These are phyloP conservation scores for Vollenhovia emeryi DNA, from an alignment of 1,140 invertebrate genomes.

Conservation along the genomic window DNA sequence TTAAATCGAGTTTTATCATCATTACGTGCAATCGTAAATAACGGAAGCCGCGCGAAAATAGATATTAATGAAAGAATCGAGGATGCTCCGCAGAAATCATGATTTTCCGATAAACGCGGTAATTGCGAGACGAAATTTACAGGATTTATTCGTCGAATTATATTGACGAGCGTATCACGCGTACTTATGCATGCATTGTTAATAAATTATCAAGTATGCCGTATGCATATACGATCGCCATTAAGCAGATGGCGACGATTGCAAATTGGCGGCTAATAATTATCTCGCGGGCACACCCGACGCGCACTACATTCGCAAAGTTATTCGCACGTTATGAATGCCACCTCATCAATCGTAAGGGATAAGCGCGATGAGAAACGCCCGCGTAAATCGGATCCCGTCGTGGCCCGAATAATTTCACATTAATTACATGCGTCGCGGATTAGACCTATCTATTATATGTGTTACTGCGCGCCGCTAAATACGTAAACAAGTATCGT, in stretches of 20 bases:
- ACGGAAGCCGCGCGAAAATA: not conserved
- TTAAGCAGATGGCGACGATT: slow-evolving; percentile 61
- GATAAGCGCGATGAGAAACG: slow-evolving; percentile 61
- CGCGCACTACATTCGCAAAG: slow-evolving; percentile 44
- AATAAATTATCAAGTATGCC: slow-evolving; percentile 54
- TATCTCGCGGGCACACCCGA: slow-evolving; percentile 29
- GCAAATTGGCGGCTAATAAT: slow-evolving; percentile 66
- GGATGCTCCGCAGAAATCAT: not conserved
- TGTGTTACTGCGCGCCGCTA: not conserved
- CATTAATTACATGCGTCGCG: slow-evolving; percentile 62
- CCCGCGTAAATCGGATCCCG: slow-evolving; percentile 5
- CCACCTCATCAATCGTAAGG: slow-evolving; percentile 64
- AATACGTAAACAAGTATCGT: slow-evolving; percentile 39
- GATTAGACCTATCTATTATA: slow-evolving; percentile 21
- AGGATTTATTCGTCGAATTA: slow-evolving; percentile 4
- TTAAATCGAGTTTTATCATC: not conserved
- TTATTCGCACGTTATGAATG: slow-evolving; percentile 59
- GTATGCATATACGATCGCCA: not conserved
- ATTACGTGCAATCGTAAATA: not conserved
- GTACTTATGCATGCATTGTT: slow-evolving; percentile 23
- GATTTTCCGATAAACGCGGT: not conserved
- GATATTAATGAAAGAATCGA: not conserved
- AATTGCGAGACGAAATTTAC: not conserved
- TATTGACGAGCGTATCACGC: not conserved
- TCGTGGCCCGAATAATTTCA: slow-evolving; percentile 61